These are phyloP conservation scores for Protomyctophum bolini DNA, from an alignment of 2,113 vertebrate species.

Conservation along the genomic window DNA sequence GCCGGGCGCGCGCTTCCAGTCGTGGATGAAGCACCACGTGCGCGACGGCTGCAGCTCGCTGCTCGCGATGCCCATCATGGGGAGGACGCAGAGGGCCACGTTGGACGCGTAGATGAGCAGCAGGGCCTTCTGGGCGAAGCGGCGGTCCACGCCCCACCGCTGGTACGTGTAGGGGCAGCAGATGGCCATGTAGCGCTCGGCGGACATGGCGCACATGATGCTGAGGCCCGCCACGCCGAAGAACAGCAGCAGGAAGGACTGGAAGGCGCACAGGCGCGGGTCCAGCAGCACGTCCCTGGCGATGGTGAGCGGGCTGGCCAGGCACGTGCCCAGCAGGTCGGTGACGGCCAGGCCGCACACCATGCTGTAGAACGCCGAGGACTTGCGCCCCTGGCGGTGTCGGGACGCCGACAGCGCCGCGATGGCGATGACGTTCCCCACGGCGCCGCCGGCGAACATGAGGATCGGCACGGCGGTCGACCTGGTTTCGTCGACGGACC, in stretches of 20 bases:
- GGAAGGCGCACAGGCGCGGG: constrained; percentile 56
- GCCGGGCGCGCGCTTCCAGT: constrained; percentile 80
- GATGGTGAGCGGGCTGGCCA: constrained; percentile 94
- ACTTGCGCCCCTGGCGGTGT: constrained; percentile 88
- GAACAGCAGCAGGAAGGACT: constrained; percentile 85
- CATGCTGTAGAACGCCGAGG: constrained; percentile 93
- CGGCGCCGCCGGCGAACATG: constrained; percentile 95
- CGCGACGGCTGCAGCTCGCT: constrained; percentile 81
- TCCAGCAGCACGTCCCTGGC: constrained; percentile 80
- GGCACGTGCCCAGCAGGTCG: constrained; percentile 91
- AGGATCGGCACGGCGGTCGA: constrained; percentile 81
- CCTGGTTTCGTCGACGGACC: constrained; percentile 20
- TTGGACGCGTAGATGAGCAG: constrained; percentile 87
- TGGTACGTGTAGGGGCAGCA: constrained; percentile 95
- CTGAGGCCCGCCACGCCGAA: constrained; percentile 93
- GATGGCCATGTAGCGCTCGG: constrained; percentile 95
- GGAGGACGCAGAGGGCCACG: constrained; percentile 92
- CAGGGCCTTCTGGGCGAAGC: constrained; percentile 87
- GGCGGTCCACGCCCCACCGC: constrained; percentile 82
- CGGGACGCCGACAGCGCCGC: constrained; percentile 90
- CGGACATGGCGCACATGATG: constrained; percentile 96
- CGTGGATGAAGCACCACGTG: constrained; percentile 94
- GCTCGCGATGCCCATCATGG: constrained; percentile 86
- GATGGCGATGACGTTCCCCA: constrained; percentile 93
- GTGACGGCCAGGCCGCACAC: constrained; percentile 94